These are phyloP conservation scores for Sebastiscus albofasciatus DNA, from an alignment of 2,797 vertebrate species.

Conservation along the genomic window DNA sequence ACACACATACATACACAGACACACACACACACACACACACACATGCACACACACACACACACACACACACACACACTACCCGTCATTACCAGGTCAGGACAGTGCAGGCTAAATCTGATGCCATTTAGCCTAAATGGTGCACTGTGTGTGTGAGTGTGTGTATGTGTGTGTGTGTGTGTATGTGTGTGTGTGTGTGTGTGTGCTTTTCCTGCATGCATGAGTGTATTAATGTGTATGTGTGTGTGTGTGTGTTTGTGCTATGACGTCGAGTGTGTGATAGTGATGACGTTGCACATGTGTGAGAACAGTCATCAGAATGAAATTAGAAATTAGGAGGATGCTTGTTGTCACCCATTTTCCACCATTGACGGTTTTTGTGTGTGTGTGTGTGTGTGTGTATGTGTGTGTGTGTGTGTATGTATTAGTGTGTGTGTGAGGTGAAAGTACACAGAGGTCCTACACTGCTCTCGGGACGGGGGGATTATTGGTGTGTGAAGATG, in stretches of 20 bases:
- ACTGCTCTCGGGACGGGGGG: slow-evolving; percentile 63
- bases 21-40: slow-evolving; percentile 1
- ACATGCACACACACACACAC: slow-evolving; percentile 33
- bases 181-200: slow-evolving; percentile 2
- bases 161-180: background rate
- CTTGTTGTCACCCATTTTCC: slow-evolving; percentile 22
- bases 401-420: background rate
- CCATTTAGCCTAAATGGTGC: slow-evolving; percentile 54
- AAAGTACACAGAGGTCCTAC: slow-evolving; percentile 54
- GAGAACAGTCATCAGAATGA: slow-evolving; percentile 41
- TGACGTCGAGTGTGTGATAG: slow-evolving; percentile 68
- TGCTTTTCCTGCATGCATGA: background rate
- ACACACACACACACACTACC: slow-evolving; percentile 20
- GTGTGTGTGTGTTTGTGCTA: slow-evolving; percentile 18
- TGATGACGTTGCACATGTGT: slow-evolving; percentile 75
- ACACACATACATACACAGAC: slow-evolving; percentile 21
- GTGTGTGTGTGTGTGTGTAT: background rate
- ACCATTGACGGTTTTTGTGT: background rate
- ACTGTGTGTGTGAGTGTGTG: slow-evolving; percentile 15
- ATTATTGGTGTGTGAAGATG: slow-evolving; percentile 79
- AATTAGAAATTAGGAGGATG: slow-evolving; percentile 47
- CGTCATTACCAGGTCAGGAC: slow-evolving; percentile 60
- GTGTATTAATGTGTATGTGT: background rate
- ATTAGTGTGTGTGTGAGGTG: slow-evolving; percentile 8
- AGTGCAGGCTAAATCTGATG: slow-evolving; percentile 47